Conservation (phyloP, 2,797 vertebrate species). For the Heterohyrax brucei region DNA sequence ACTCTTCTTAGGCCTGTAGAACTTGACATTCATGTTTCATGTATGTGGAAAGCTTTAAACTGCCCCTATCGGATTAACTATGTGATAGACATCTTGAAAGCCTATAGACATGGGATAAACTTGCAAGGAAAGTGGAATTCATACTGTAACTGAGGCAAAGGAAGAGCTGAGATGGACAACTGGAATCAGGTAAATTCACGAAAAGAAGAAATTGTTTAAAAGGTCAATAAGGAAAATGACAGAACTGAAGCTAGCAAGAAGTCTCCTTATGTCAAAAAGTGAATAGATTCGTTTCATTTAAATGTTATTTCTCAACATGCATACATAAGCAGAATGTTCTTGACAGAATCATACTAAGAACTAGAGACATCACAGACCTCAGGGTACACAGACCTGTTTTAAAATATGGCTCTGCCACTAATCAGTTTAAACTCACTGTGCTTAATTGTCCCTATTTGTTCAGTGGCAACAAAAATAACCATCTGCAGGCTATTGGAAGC, state of each 20-base stretch:
- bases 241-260: neutral
- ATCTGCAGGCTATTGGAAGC: neutral
- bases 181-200: neutral
- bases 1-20: neutral
- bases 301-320: neutral
- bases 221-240: neutral
- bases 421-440: neutral
- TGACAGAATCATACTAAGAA: neutral
- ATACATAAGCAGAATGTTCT: constrained; percentile 9
- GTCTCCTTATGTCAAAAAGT: neutral
- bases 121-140: neutral
- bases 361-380: neutral
- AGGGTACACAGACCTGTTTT: neutral
- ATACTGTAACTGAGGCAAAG: neutral
- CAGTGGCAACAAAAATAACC: neutral
- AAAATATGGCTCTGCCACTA: neutral
- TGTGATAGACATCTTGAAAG: neutral
- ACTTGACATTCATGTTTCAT: neutral
- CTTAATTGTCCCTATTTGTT: neutral
- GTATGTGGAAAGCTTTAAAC: neutral
- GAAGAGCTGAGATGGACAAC: neutral
- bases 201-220: neutral
- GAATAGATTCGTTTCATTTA: neutral
- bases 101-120: neutral
- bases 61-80: neutral